Percentiles rank a stretch among this genome's conserved stretches.
These are phyloP conservation scores for Ornithoptera priamus DNA, from an alignment of 2,888 invertebrate genomes.

Conservation along the genomic window DNA sequence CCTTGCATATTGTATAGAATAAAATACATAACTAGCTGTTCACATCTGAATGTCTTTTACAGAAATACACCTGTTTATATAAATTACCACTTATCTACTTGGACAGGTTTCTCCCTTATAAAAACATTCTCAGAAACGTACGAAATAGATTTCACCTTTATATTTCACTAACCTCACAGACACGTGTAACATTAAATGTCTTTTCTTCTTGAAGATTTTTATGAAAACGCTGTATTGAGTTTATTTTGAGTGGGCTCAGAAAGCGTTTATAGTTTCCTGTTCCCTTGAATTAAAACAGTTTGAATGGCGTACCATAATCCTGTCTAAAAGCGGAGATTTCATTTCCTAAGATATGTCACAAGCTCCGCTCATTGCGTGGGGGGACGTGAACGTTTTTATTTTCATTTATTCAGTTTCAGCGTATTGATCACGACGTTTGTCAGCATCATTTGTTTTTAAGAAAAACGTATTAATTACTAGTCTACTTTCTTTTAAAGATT, in stretches of 20 bases:
- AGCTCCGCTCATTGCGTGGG: not conserved
- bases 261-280: constrained; percentile 6
- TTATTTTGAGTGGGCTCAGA: not conserved
- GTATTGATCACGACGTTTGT: not conserved
- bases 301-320: constrained; percentile 7
- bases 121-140: not conserved
- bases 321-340: constrained; percentile 5
- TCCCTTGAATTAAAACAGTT: not conserved
- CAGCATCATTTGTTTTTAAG: too few relatives aligned
- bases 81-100: not conserved
- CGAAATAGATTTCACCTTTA: not conserved
- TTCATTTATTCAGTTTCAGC: not conserved
- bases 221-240: not conserved
- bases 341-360: not conserved
- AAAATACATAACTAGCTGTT: not conserved
- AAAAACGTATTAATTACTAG: too few relatives aligned
- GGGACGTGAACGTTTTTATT: not conserved
- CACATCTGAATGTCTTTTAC: not conserved
- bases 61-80: not conserved
- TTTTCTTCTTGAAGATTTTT: not conserved
- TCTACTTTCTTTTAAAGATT: too few relatives aligned
- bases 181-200: not conserved
- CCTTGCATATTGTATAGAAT: too few relatives aligned
- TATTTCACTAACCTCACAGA: not conserved
- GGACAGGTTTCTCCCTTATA: not conserved